A percentile compares a stretch with the other conserved stretches of the same genome.
phyloP scores from a whole-genome alignment of 2,888 invertebrate genomes.

The Acleris literana region DNA sequence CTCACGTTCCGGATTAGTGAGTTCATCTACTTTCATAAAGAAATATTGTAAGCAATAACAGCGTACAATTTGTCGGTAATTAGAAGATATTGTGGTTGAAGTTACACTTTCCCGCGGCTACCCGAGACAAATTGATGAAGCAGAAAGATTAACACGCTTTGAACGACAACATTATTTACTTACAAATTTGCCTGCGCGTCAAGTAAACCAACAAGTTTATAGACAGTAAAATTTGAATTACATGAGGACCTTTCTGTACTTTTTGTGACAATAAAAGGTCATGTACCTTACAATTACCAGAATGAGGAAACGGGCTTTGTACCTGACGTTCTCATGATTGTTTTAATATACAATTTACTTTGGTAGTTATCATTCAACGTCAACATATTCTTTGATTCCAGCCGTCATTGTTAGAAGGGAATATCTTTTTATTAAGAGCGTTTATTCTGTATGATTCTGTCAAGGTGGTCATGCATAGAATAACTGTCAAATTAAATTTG shows the following conservation, averaged over 20 bases:
- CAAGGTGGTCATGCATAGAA: too few relatives aligned
- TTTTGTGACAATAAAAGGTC: slow-evolving; percentile 21
- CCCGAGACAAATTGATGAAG: slow-evolving; percentile 7
- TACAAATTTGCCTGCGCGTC: not conserved
- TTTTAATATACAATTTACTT: slow-evolving; percentile 28
- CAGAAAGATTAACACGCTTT: slow-evolving; percentile 7
- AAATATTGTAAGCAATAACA: slow-evolving; percentile 40
- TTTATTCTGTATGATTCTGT: too few relatives aligned
- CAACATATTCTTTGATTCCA: not conserved
- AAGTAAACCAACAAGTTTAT: not conserved
- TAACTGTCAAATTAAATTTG: too few relatives aligned
- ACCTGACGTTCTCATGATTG: slow-evolving; percentile 26
- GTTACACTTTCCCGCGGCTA: slow-evolving; percentile 29
- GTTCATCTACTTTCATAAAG: slow-evolving; percentile 45
- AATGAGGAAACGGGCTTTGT: slow-evolving; percentile 27
- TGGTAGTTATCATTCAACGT: slow-evolving; percentile 18
- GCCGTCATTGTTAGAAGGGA: not conserved
- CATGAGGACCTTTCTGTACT: not conserved
- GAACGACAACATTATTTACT: not conserved
- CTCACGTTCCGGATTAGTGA: slow-evolving; percentile 48
- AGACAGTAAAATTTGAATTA: not conserved
- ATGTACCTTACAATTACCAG: slow-evolving; percentile 25
- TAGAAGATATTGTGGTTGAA: slow-evolving; percentile 23
- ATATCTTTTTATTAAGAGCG: too few relatives aligned
- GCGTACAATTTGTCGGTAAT: slow-evolving; percentile 38